These are phyloP conservation scores for Drosophila sordidula DNA, from an alignment of 2,888 invertebrate species.

Conservation along the genomic window DNA sequence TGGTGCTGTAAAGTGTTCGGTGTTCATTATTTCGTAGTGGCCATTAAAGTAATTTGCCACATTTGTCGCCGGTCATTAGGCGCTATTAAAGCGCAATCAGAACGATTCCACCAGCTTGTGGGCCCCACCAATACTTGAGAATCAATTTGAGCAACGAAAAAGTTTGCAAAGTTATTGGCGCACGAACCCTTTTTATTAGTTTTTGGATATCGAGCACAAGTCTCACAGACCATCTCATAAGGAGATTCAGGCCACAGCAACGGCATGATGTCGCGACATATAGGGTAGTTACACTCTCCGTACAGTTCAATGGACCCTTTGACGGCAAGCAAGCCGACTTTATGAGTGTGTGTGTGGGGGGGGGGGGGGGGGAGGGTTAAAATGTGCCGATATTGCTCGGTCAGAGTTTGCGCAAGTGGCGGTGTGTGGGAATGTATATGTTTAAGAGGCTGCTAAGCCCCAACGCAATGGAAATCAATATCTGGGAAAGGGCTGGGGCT, in stretches of 20 bases:
- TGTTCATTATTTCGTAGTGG: conserved; percentile 74
- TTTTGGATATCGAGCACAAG: conserved; percentile 42
- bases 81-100: conserved; percentile 77
- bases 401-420: not conserved
- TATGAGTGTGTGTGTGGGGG: too few species aligned
- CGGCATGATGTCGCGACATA: conserved; percentile 20
- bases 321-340: conserved; percentile 34
- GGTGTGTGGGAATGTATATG: conserved; percentile 1
- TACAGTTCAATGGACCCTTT: conserved; percentile 58
- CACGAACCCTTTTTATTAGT: conserved; percentile 70
- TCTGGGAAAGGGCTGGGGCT: conserved; percentile 13
- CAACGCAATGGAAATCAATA: conserved; percentile 57
- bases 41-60: conserved; percentile 79
- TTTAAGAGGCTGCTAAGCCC: conserved; percentile 37
- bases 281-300: conserved; percentile 33
- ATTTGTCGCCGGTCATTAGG: conserved; percentile 77
- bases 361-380: too few species aligned
- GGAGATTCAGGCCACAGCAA: conserved; percentile 50
- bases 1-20: conserved; percentile 45
- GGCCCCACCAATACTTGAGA: conserved; percentile 47
- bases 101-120: conserved; percentile 34
- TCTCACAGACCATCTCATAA: conserved; percentile 26
- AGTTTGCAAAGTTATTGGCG: conserved; percentile 49
- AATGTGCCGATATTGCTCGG: conserved; percentile 29
- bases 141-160: conserved; percentile 65